Evolutionary conservation across 2,113 vertebrate species (phyloP), one percentile per base, ranked within the genome.

Genomic region (Lichenostomus cassidix): DNA sequence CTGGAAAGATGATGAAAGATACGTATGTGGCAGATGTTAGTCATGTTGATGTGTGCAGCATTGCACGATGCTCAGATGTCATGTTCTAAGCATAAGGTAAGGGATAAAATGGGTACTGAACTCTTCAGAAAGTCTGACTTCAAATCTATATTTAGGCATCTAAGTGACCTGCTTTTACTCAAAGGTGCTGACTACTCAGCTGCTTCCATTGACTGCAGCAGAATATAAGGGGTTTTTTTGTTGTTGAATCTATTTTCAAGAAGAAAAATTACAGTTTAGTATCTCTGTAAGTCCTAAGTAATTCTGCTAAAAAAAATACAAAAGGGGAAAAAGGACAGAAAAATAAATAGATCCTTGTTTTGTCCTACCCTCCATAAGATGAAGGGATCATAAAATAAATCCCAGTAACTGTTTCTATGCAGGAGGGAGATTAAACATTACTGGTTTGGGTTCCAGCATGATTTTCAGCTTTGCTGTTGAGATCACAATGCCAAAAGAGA

Each of bases 141-240:
- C 82, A 91, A 83, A 63, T 77, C 93, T 96, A 91, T 90, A 95
- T 94, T 95, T 96, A 95, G 92, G 82, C 50, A 88, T 50, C 56
- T 74, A 80, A 90, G 63, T 69, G 90, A 92, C 93, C 90, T 94
- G 78, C 50, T 94, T 96, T 89, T 94, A 46, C 73, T 90, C 87
- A 91, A 89, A 95, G 82, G 39, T 92, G 87, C 82, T 94, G 95
- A 93, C 84, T 91, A 18, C 35, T 92, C 85, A 88, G 71, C 59
- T 76, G 44, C 70, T 95, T 88, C 64, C 78, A 50, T 12, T 94
- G 94, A 62, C 87, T 90, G 75, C 78, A 81, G 87, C 52, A 84
- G 67, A 91, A 89, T n/a, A 46, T 1, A 42, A 77, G 18, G 23
- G 18, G 24, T 18, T 55, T 27, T 49, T 68, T 73, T 65, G 7